Evolutionary conservation across 2,113 vertebrate species (phyloP).

Genomic region (Verasper variegatus): DNA sequence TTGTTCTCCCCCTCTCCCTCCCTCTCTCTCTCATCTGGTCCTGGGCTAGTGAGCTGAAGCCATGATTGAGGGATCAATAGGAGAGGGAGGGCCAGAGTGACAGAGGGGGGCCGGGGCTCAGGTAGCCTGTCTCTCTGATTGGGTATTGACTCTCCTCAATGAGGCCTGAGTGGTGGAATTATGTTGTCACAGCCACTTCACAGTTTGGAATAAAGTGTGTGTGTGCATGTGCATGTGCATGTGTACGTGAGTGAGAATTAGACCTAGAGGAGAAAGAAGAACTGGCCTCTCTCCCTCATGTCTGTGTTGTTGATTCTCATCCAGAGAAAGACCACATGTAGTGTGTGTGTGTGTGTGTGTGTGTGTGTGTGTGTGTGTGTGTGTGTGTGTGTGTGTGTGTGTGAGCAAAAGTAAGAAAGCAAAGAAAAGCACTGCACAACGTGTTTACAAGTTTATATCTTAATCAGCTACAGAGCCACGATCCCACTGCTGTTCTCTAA

Average conservation of each 20-base stretch:
- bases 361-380: slow-evolving; percentile 24
- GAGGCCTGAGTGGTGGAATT: slow-evolving; percentile 87
- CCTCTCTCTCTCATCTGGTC: slow-evolving; percentile 71
- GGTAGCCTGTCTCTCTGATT: slow-evolving; percentile 85
- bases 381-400: slow-evolving; percentile 18
- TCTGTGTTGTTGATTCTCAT: slow-evolving; percentile 80
- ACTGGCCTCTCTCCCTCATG: slow-evolving; percentile 58
- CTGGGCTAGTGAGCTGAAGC: slow-evolving; percentile 71
- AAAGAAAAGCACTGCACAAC: slow-evolving; percentile 15
- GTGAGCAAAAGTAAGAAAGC: slow-evolving; percentile 3
- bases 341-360: slow-evolving; percentile 41
- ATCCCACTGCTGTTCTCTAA: slow-evolving; percentile 37
- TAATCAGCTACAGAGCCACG: slow-evolving; percentile 64
- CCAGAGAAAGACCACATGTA: slow-evolving; percentile 64
- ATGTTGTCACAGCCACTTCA: slow-evolving; percentile 88
- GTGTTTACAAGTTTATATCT: slow-evolving; percentile 61
- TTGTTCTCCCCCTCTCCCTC: slow-evolving; percentile 18
- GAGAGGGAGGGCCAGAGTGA: slow-evolving; percentile 80
- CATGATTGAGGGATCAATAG: slow-evolving; percentile 86
- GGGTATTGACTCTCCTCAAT: slow-evolving; percentile 86
- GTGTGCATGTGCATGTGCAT: slow-evolving; percentile 34
- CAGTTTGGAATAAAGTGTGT: slow-evolving; percentile 80
- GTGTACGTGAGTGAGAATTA: slow-evolving; percentile 37
- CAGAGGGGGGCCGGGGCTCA: slow-evolving; percentile 76
- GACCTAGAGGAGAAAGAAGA: slow-evolving; percentile 51